phyloP scores from a whole-genome alignment of 2,888 invertebrate species.

The Lypha dubia region DNA sequence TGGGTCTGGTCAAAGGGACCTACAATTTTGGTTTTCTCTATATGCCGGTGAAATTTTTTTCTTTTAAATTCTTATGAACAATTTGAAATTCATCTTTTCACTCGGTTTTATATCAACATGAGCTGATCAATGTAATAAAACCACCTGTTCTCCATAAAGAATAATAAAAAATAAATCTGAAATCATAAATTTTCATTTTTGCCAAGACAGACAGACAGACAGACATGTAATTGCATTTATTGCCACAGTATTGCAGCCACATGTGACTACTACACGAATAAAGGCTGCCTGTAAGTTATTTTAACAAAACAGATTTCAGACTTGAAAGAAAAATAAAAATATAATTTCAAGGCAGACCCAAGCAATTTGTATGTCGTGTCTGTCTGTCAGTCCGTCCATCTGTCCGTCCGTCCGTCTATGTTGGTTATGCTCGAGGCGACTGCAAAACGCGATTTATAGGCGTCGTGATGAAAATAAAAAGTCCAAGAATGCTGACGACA shows the following conservation, averaged over 20 bases:
- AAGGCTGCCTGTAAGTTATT: slow-evolving; percentile 6
- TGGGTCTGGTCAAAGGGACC: too few species aligned
- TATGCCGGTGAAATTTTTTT: neutral
- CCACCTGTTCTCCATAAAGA: slow-evolving; percentile 48
- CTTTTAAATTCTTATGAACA: neutral
- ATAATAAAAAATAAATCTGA: slow-evolving; percentile 19
- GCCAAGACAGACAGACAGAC: too few species aligned
- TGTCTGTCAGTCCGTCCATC: neutral
- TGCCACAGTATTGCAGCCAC: neutral
- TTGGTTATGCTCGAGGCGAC: slow-evolving; percentile 49
- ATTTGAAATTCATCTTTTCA: slow-evolving; percentile 3
- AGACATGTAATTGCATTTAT: slow-evolving; percentile 6
- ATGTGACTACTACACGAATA: slow-evolving; percentile 1
- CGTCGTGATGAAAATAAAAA: slow-evolving; percentile 53
- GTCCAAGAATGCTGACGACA: slow-evolving; percentile 57
- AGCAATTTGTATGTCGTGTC: neutral
- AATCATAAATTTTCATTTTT: slow-evolving; percentile 29
- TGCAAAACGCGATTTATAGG: slow-evolving; percentile 66
- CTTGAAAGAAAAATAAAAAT: neutral
- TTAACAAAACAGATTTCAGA: slow-evolving; percentile 1
- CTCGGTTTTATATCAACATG: neutral
- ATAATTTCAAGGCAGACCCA: slow-evolving; percentile 34
- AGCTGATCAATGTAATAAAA: slow-evolving; percentile 29
- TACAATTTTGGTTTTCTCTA: too few species aligned
- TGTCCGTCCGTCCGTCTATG: neutral